Conservation (phyloP, 2,797 vertebrate species). For the Lacerta bilineata region DNA sequence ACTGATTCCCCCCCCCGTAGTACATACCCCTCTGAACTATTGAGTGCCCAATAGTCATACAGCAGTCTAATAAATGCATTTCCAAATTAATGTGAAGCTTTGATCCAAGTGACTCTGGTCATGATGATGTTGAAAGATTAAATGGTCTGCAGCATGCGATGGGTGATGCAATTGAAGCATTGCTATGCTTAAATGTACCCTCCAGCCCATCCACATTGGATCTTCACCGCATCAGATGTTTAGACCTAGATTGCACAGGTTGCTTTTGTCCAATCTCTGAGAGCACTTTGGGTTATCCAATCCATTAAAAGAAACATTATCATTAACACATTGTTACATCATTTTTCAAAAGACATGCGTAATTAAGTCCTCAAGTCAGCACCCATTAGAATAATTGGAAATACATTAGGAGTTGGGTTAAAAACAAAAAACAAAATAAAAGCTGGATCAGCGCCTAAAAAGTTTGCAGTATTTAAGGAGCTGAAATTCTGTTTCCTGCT, state of each 20-base stretch:
- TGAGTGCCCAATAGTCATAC: not conserved
- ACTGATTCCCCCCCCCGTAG: fast-evolving
- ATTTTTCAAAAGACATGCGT: conserved; percentile 11
- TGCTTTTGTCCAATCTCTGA: not conserved
- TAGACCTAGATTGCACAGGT: not conserved
- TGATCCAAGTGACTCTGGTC: not conserved
- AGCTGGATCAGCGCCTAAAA: not conserved
- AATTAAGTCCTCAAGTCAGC: conserved; percentile 31
- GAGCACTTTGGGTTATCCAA: not conserved
- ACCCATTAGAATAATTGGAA: conserved; percentile 38
- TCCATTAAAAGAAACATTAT: not conserved
- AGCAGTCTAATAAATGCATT: not conserved
- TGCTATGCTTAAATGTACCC: not conserved
- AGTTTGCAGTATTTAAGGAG: not conserved
- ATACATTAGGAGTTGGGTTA: not conserved
- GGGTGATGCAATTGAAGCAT: not conserved
- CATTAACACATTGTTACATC: conserved; percentile 18
- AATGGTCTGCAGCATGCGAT: not conserved
- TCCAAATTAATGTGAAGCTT: not conserved
- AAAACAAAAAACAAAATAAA: not conserved
- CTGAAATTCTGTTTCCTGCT: not conserved
- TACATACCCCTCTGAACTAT: too few relatives aligned
- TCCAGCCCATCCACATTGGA: not conserved
- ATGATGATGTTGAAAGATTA: not conserved
- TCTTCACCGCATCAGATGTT: not conserved